Conservation (phyloP, 2,797 vertebrate genomes). For the Peromyscus eremicus region DNA sequence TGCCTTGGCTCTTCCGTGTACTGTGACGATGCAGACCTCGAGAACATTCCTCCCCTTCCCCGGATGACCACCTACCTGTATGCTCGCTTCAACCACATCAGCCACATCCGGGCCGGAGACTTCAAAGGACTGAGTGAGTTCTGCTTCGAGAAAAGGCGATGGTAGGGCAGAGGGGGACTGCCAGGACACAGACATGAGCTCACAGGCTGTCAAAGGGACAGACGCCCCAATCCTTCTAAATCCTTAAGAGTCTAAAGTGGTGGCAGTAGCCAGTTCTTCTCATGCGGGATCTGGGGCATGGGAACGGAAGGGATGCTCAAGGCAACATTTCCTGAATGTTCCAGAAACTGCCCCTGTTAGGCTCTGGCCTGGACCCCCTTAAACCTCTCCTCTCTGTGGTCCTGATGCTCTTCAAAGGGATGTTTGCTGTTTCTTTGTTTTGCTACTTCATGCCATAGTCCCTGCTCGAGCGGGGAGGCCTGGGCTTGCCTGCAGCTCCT, state of each 20-base stretch:
- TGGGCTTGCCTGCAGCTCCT: background rate
- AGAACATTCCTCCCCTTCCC: slow-evolving; percentile 89
- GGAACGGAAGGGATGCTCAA: background rate
- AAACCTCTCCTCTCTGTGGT: too few species aligned
- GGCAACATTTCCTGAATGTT: background rate
- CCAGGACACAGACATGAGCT: background rate
- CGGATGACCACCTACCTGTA: slow-evolving; percentile 90
- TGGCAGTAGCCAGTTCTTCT: background rate
- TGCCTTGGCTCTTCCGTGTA: slow-evolving; percentile 92
- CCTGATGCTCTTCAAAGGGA: background rate
- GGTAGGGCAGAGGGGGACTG: background rate
- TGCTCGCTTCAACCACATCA: slow-evolving; percentile 91
- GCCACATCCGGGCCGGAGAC: slow-evolving; percentile 83
- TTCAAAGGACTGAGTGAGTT: slow-evolving; percentile 90
- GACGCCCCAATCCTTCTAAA: background rate
- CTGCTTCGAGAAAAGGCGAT: background rate
- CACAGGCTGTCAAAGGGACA: background rate
- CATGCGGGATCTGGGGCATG: background rate
- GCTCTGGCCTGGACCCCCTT: background rate
- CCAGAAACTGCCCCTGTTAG: background rate
- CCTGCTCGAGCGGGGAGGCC: background rate
- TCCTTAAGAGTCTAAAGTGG: background rate
- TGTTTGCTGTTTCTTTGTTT: background rate
- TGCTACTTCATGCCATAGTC: background rate
- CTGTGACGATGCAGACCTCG: slow-evolving; percentile 89